phyloP scores from a whole-genome alignment of 2,113 vertebrate genomes.

The Holacanthus passer region DNA sequence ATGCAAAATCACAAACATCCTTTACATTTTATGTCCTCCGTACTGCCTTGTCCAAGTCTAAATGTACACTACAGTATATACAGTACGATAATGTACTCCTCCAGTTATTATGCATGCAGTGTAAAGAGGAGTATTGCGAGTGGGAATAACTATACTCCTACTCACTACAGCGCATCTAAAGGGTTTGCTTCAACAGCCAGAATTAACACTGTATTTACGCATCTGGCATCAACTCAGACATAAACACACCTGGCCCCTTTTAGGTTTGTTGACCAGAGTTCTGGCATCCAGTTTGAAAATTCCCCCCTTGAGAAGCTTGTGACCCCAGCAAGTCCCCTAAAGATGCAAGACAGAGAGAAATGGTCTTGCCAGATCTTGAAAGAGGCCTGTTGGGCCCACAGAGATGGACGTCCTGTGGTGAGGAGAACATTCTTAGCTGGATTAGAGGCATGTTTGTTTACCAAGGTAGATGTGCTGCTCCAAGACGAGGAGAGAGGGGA shows the following conservation, averaged over 20 bases:
- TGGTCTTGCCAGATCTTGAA: constrained; percentile 49
- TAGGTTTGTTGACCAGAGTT: constrained; percentile 39
- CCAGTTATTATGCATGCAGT: constrained; percentile 8
- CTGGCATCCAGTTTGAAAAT: constrained; percentile 47
- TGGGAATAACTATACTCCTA: constrained; percentile 20
- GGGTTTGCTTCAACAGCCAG: neutral
- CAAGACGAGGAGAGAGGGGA: constrained; percentile 30
- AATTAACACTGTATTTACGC: constrained; percentile 9
- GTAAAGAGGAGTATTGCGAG: constrained; percentile 17
- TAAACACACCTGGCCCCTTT: constrained; percentile 46
- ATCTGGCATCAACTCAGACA: constrained; percentile 21
- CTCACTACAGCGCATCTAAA: neutral
- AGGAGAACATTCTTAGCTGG: constrained; percentile 76
- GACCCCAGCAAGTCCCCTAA: constrained; percentile 42
- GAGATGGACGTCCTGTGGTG: constrained; percentile 61
- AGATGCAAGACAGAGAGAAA: constrained; percentile 44
- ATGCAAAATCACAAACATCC: neutral
- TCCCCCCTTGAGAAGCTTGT: constrained; percentile 34
- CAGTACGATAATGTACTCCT: neutral
- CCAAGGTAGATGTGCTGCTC: constrained; percentile 53
- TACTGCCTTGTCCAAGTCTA: constrained; percentile 1
- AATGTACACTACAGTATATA: neutral
- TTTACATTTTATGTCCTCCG: neutral
- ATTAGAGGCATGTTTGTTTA: constrained; percentile 76
- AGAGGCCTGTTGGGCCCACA: constrained; percentile 43